Evolutionary conservation across 1,140 invertebrate species (phyloP), one percentile per base, ranked within the genome.

Genomic region (Diorhabda elongata): DNA sequence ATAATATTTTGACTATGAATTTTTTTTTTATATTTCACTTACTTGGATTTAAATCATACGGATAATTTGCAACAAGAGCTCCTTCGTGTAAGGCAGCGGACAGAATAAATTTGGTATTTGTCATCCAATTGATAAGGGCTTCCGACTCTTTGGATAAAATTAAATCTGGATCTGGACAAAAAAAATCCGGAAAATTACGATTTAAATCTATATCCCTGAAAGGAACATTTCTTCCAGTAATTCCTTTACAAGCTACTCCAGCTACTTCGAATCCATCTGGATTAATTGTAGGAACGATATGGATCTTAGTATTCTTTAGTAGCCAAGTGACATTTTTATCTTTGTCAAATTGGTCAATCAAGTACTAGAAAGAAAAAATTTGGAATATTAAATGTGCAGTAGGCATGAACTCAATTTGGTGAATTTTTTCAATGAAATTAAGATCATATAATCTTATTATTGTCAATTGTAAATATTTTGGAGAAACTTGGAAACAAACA

Each of bases 31-130:
- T 26, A 26, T 26, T 26, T 26, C n/a, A 52, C 47, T 52, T n/a
- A 52, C 47, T n/a, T 3, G 47, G 47, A 52, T 52, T 52, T 6
- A 42, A 11, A 11, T 64, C 63, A 4, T 47, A 86, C 8, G 85
- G 85, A 77, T 86, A 86, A 70, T 84, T 84, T 7, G 85, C 83
- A 69, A 86, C 85, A 26, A 87, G 71, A 5, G 85, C 86, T 26
- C 87, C 87, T 61, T 84, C 84, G 64, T 88, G 85, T 11, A 89
- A 71, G 72, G 83, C 84, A 0, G 85, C 82, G 4, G 85, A 86
- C 11, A 87, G 68, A 56, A 85, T 81, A 73, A 88, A 87, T 8
- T 81, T 82, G 44, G 77, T 77, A n/a, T 77, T 69, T 3, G 78
- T 67, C 72, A 86, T 78, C 85, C 82, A 83, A 43, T 81, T 73